phyloP scores from a whole-genome alignment of 2,113 vertebrate species.

The Parus major region DNA sequence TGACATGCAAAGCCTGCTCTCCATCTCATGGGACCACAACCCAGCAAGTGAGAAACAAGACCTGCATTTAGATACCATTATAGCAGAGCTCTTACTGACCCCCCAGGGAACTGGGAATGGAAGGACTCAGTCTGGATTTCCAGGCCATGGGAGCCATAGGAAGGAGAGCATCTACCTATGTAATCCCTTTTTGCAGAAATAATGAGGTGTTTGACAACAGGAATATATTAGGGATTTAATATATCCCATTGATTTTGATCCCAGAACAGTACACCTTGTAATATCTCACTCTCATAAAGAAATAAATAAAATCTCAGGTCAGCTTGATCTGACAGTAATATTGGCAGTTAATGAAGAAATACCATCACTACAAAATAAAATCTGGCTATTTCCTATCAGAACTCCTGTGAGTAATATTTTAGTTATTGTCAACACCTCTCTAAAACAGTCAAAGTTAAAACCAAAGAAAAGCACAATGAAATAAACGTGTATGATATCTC shows the following conservation, averaged over 20 bases:
- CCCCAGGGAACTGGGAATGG: fast-evolving
- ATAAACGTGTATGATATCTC: neutral
- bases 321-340: neutral
- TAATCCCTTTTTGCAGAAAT: neutral
- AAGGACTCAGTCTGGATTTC: neutral
- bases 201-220: neutral
- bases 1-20: neutral
- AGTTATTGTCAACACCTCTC: neutral
- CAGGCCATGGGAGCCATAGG: fast-evolving
- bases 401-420: neutral
- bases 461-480: neutral
- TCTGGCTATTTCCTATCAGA: neutral
- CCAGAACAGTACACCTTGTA: neutral
- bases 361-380: neutral
- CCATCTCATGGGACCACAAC: neutral
- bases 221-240: neutral
- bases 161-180: neutral
- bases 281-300: neutral
- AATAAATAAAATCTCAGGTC: neutral
- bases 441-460: neutral
- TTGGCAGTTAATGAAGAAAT: neutral
- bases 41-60: fast-evolving
- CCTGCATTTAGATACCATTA: neutral
- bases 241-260: neutral
- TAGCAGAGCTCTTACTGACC: neutral